Conservation (phyloP, 2,797 vertebrate species). For the Hirundo rustica region DNA sequence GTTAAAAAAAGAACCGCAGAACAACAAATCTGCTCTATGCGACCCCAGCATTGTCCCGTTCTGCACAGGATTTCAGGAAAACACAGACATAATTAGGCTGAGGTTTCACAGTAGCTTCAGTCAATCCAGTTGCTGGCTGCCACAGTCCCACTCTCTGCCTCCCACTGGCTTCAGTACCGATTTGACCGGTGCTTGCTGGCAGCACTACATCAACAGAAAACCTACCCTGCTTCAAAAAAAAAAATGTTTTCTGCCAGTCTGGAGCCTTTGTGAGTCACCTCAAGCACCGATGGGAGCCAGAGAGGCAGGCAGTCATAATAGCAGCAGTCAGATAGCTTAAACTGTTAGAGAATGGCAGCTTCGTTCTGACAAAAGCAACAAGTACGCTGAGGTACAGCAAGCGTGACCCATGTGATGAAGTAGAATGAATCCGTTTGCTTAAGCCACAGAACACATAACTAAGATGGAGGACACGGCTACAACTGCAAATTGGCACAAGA, state of each 20-base stretch:
- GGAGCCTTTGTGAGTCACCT: slow-evolving; percentile 30
- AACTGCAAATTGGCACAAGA: not conserved
- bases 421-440: rapidly evolving
- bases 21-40: not conserved
- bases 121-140: not conserved
- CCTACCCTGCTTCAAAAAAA: not conserved
- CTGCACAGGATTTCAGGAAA: not conserved
- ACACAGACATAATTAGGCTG: not conserved
- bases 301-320: not conserved
- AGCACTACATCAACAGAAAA: not conserved
- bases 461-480: not conserved
- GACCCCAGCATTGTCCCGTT: not conserved
- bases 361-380: slow-evolving; percentile 29
- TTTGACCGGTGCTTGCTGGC: not conserved
- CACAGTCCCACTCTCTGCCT: not conserved
- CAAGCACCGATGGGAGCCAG: not conserved
- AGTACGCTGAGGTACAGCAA: not conserved
- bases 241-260: not conserved
- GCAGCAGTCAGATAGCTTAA: not conserved
- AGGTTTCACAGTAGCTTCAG: slow-evolving; percentile 5
- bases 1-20: not conserved
- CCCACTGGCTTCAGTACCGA: not conserved
- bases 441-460: not conserved
- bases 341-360: not conserved
- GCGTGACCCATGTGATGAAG: not conserved